Evolutionary conservation across 2,888 invertebrate genomes (phyloP), one percentile per base, ranked within the genome.

Genomic region (Tinea trinotella): DNA sequence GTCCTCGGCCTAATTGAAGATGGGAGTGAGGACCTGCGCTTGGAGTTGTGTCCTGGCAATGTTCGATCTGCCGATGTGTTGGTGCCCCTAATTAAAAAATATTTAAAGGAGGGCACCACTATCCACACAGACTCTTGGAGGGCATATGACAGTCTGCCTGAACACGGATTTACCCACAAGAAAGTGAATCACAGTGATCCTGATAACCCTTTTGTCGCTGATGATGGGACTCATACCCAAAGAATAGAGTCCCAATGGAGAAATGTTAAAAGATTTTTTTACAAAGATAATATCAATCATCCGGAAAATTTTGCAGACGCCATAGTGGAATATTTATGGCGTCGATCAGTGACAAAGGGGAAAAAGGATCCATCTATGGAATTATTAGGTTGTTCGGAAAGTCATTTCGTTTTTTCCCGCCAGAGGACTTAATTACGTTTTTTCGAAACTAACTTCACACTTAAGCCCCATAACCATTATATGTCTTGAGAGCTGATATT

Each of bases 1-100:
- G 59, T 63, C 0, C 2, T 64, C 0, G 60, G 64, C 1, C 57
- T 63, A 55, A 62, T 64, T 0, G 60, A 64, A 20, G 60, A 64
- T 56, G 57, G 60, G 0, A 57, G 35, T 18, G 60, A 65, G 6
- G 64, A 67, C 15, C 36, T 65, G 1, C 36, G 64, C 0, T 18
- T 67, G n/a, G 63, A 65, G 57, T 58, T 64, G 35, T 64, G 64
- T 56, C 62, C 62, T 9, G 56, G 61, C 5, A 48, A 48, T 15
- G 10, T 18, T 22, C 48, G 48, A 2, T 12, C 7, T 19, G 19
- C 18, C 4, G 48, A 48, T 18, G 19, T 19, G 48, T 22, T 48
- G 48, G n/a, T 48, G 20, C 48, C 18, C 9, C 2, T 48, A 6
- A 48, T 48, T 18, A 6, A 48, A 19, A 36, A 36, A 36, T 10